Evolutionary conservation across 2,888 invertebrate genomes (phyloP), one percentile per base, ranked within the genome.

Genomic region (Agriopis marginaria): DNA sequence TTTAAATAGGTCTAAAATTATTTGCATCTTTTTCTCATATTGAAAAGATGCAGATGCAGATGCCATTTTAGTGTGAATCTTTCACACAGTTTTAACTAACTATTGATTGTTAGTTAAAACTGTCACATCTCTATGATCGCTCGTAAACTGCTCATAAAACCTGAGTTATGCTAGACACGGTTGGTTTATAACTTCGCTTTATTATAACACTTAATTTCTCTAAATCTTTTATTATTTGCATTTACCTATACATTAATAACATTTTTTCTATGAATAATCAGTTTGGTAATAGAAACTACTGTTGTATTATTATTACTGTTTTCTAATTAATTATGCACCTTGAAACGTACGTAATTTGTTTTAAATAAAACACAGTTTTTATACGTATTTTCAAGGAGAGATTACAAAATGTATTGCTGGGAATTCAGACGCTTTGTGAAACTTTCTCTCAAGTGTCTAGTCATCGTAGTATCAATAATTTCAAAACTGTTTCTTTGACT

Each of bases 51-150:
- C 17, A 23, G 17, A 23, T 23, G 17, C 17, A 23, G 17, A 23
- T 23, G 17, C 17, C 17, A 23, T 23, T 23, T 23, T 23, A 23
- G 17, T 23, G 17, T 23, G 17, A 23, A 23, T 23, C 32, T 32
- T 32, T 3, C 5, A 32, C 32, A 32, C 32, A 32, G 32, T 32
- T 32, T 32, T 32, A 32, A 32, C 32, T 32, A 32, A 32, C 32
- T 32, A 5, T 3, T 32, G 32, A 32, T 32, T 3, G 32, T 5
- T 32, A 32, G 32, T 32, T 32, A 32, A 32, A 32, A 32, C 32
- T 32, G 32, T 32, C 32, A 49, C 42, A 54, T 54, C 54, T 12
- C 63, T 63, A 54, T n/a, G 23, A 62, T 23, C 50, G 45, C 17
- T 54, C 14, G 45, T 54, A 44, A 63, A 63, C 14, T n/a, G 55